phyloP scores from a whole-genome alignment of 2,888 invertebrate species.

The Acanthoscelides obtectus region DNA sequence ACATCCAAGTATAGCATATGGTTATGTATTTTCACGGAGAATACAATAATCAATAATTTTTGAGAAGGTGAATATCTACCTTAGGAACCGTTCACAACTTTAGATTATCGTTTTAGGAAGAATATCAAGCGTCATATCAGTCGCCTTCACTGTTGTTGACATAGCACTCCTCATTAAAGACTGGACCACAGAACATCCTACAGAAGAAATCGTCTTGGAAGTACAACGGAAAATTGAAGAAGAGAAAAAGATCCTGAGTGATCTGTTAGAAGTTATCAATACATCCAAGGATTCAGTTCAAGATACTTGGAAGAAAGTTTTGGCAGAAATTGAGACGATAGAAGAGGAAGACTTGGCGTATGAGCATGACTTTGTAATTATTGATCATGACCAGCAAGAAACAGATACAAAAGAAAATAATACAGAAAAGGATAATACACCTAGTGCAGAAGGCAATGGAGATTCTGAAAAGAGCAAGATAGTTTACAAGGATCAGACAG shows the following conservation, averaged over 20 bases:
- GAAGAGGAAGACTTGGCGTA: conserved; percentile 21
- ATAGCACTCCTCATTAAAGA: conserved; percentile 25
- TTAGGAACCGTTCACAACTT: too few relatives aligned
- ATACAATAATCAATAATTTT: too few relatives aligned
- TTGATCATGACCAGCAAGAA: conserved; percentile 12
- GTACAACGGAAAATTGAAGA: conserved; percentile 20
- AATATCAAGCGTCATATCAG: conserved; percentile 25
- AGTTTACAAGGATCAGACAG: too few relatives aligned
- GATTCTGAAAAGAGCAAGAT: background rate
- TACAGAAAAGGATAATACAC: too few relatives aligned
- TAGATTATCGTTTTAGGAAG: too few relatives aligned
- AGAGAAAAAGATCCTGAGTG: conserved; percentile 18
- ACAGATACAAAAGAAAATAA: background rate
- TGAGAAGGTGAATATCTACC: too few relatives aligned
- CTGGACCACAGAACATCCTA: conserved; percentile 27
- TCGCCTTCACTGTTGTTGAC: conserved; percentile 26
- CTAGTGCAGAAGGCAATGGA: background rate
- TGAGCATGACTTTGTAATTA: conserved; percentile 26
- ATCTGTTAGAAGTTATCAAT: conserved; percentile 21
- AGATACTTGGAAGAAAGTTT: conserved; percentile 16
- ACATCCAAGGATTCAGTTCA: conserved; percentile 18
- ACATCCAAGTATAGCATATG: too few relatives aligned
- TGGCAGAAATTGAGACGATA: conserved; percentile 22
- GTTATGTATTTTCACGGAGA: too few relatives aligned
- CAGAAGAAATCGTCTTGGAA: conserved; percentile 24